phyloP scores from a whole-genome alignment of 2,888 invertebrate genomes.

The Philereme vetulata region DNA sequence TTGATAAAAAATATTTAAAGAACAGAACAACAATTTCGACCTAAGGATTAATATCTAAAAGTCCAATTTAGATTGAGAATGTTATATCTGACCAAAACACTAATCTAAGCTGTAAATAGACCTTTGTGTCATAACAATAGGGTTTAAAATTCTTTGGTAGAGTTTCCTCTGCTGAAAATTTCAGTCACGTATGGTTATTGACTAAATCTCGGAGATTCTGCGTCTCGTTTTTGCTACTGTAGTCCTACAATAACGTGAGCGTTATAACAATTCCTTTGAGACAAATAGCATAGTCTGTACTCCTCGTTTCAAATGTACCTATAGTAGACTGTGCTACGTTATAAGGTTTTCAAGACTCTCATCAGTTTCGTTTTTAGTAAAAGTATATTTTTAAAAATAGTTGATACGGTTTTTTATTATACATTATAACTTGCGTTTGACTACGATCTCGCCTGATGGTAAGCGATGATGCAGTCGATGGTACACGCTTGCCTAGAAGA shows the following conservation, averaged over 20 bases:
- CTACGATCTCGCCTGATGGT: no score
- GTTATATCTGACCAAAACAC: not conserved
- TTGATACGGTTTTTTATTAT: no score
- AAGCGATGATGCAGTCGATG: no score
- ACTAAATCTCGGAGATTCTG: constrained; percentile 22
- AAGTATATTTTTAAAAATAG: no score
- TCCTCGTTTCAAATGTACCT: no score
- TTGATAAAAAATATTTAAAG: not conserved
- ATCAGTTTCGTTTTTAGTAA: no score
- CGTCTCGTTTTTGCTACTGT: not conserved
- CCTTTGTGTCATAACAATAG: not conserved
- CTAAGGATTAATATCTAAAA: not conserved
- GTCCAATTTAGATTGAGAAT: not conserved
- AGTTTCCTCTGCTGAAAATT: constrained; percentile 2
- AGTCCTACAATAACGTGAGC: not conserved
- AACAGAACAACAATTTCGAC: not conserved
- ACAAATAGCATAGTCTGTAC: constrained; percentile 6
- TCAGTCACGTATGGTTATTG: constrained; percentile 20
- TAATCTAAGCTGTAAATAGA: not conserved
- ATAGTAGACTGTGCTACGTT: no score
- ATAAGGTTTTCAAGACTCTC: no score
- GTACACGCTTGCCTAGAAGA: no score
- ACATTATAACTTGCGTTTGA: no score
- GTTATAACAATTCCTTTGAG: constrained; percentile 14
- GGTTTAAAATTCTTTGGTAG: constrained; percentile 5